Evolutionary conservation across 2,797 vertebrate species (phyloP), one percentile per base, ranked within the genome.

Genomic region (Dryobates pubescens): DNA sequence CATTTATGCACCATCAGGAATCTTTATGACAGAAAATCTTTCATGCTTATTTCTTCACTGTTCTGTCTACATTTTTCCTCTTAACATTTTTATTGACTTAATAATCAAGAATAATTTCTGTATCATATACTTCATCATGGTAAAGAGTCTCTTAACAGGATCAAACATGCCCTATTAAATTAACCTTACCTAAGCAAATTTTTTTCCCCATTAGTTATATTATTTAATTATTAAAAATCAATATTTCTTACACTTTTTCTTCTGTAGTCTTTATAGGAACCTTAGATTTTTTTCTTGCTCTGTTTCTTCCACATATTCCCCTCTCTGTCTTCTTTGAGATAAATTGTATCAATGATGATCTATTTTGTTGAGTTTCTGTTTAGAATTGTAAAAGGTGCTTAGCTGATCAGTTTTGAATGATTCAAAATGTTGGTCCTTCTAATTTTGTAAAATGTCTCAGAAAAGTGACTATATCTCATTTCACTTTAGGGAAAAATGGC

Each of bases 81-180:
- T 65, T 71, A 81, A 81, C 56, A 67, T 59, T 89, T 85, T 83
- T 90, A 83, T 69, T 85, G 79, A 93, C 81, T 75, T 79, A 85
- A 73, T 76, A 85, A 90, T 82, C 49, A 82, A 74, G 59, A 69
- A 82, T 69, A 59, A 9, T 64, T 91, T 82, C n/a, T 65, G 45
- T 87, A 38, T 74, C 11, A 76, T 68, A 54, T 34, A 53, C 17
- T 71, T 92, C 18, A 61, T 43, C 34, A 56, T 43, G 26, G 61
- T 94, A 64, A 91, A 86, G 53, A 67, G 43, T 69, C 63, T 82
- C 54, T 64, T 79, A 88, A 63, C 49, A 86, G 58, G 67, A 76
- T 74, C 49, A 88, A 58, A 75, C 17, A 57, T 62, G 85, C 13
- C 10, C 8, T 80, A 47, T 43, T 82, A 84, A 94, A 88, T 76